A percentile compares a stretch with the other conserved stretches of the same genome.
These are phyloP conservation scores for Xenops minutus DNA, from an alignment of 2,797 vertebrate species.

Conservation along the genomic window DNA sequence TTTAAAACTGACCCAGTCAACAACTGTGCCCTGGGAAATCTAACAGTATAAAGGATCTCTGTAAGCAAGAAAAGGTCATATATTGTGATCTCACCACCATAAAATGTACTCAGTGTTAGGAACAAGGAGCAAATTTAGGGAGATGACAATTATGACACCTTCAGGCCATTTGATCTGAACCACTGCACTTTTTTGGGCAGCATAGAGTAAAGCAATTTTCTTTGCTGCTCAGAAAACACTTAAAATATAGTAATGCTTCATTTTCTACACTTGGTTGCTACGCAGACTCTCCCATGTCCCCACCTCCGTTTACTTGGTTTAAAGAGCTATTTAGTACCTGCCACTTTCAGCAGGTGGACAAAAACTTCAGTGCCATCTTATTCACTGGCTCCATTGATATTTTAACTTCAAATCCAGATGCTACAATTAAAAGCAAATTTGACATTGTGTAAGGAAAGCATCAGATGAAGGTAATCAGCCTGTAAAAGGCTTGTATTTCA, in stretches of 20 bases:
- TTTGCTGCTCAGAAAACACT: conserved; percentile 49
- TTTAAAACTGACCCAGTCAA: conserved; percentile 67
- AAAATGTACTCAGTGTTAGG: neutral
- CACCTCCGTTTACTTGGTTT: conserved; percentile 35
- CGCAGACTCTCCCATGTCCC: conserved; percentile 14
- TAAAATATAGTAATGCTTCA: conserved; percentile 1
- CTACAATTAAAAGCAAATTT: conserved; percentile 55
- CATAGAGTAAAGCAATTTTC: conserved; percentile 43
- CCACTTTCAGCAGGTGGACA: conserved; percentile 2
- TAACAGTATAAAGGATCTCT: conserved; percentile 44
- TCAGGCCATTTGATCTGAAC: conserved; percentile 42
- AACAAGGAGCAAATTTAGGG: conserved; percentile 16
- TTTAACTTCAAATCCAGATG: conserved; percentile 41
- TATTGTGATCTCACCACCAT: conserved; percentile 22
- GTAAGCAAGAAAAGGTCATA: conserved; percentile 18
- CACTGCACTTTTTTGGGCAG: conserved; percentile 57
- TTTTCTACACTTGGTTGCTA: conserved; percentile 23
- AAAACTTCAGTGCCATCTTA: conserved; percentile 33
- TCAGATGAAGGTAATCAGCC: conserved; percentile 48
- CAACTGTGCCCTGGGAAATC: conserved; percentile 25
- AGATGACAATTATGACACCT: conserved; percentile 21
- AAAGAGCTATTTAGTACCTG: neutral
- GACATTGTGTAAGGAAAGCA: conserved; percentile 28
- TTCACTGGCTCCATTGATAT: neutral
- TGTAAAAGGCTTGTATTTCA: neutral